phyloP scores from a whole-genome alignment of 2,888 invertebrate species.

The Conomelus anceps region DNA sequence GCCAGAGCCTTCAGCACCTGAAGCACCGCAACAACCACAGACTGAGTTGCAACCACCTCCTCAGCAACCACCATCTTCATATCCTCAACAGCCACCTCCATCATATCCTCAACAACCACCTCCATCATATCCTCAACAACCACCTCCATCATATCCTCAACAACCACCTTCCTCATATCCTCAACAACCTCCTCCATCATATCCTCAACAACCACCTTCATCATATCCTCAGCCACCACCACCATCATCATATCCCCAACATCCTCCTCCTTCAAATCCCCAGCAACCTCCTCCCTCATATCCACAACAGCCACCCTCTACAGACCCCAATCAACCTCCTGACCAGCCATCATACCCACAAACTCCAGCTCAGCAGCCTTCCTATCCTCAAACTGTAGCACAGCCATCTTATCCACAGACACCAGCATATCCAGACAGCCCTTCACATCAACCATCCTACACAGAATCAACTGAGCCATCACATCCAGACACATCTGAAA shows the following conservation, averaged over 20 bases:
- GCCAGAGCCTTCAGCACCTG: constrained; percentile 17
- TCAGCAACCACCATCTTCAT: constrained; percentile 12
- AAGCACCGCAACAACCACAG: constrained; percentile 17
- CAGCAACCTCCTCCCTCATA: not conserved
- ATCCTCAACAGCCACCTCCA: constrained; percentile 15
- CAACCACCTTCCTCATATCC: constrained; percentile 18
- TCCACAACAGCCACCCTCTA: not conserved
- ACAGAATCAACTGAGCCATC: constrained; percentile 11
- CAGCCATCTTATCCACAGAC: constrained; percentile 13
- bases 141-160: constrained; percentile 21
- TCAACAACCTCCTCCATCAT: constrained; percentile 14
- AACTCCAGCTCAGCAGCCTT: constrained; percentile 14
- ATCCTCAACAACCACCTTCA: constrained; percentile 3
- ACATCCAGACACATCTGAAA: constrained; percentile 13
- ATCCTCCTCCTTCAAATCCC: constrained; percentile 1
- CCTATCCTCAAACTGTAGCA: constrained; percentile 3
- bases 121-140: constrained; percentile 22
- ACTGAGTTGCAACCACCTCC: not conserved
- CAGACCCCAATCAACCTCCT: constrained; percentile 20
- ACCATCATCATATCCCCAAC: constrained; percentile 14
- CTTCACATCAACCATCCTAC: constrained; percentile 8
- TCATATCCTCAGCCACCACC: constrained; percentile 5
- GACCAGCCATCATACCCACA: constrained; percentile 11
- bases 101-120: constrained; percentile 16
- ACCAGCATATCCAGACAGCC: constrained; percentile 3